Conservation (phyloP, 2,797 vertebrate genomes). For the Coluber constrictor region DNA sequence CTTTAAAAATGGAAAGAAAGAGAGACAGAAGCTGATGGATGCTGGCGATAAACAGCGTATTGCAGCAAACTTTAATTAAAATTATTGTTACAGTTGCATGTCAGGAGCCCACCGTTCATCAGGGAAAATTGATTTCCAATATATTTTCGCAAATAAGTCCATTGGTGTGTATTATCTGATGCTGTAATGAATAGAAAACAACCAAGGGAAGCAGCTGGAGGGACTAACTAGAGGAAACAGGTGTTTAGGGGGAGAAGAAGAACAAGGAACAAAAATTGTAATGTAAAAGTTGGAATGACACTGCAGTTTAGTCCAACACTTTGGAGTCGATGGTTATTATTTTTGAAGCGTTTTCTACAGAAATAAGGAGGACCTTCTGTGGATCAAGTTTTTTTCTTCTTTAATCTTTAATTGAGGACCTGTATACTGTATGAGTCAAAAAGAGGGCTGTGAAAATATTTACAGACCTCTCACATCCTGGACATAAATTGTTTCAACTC, state of each 20-base stretch:
- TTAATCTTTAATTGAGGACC: not conserved
- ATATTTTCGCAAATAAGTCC: not conserved
- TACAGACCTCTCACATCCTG: too few species aligned
- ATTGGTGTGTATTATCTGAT: not conserved
- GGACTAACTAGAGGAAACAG: not conserved
- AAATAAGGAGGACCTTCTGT: slow-evolving; percentile 7
- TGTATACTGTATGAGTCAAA: too few species aligned
- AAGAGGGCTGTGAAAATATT: too few species aligned
- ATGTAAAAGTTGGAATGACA: not conserved
- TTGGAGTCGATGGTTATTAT: not conserved
- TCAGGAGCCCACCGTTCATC: slow-evolving; percentile 11
- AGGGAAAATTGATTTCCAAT: slow-evolving; percentile 31
- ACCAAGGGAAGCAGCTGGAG: not conserved
- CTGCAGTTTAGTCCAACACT: not conserved
- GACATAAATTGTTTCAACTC: too few species aligned
- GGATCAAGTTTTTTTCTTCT: slow-evolving; percentile 36
- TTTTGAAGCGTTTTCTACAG: slow-evolving; percentile 9
- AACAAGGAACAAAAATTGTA: not conserved
- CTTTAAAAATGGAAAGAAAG: slow-evolving; percentile 22
- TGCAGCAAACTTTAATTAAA: slow-evolving; percentile 49
- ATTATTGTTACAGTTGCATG: not conserved
- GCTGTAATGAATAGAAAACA: rapidly evolving
- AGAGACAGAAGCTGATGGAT: slow-evolving; percentile 20
- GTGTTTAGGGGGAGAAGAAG: not conserved
- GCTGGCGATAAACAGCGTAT: not conserved